phyloP scores from a whole-genome alignment of 2,113 vertebrate genomes.

The Halcyon malimbica region DNA sequence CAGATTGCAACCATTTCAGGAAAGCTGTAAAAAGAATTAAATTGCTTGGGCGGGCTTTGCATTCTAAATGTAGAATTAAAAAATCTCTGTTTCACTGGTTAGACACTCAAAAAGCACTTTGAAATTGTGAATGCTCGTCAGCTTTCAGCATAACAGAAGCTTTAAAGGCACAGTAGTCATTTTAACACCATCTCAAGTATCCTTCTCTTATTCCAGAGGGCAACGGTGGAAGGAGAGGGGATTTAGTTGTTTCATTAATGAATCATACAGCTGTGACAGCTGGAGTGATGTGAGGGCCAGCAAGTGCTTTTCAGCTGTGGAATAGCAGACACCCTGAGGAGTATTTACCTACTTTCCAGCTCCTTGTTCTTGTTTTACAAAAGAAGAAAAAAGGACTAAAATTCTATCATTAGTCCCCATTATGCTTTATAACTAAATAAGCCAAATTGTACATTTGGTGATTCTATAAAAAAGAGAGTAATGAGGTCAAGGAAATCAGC shows the following conservation, averaged over 20 bases:
- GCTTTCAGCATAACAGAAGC: neutral
- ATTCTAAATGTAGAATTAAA: constrained; percentile 9
- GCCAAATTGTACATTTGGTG: neutral
- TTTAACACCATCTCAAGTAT: neutral
- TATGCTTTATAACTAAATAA: neutral
- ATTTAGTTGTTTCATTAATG: neutral
- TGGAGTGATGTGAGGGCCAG: neutral
- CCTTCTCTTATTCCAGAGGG: neutral
- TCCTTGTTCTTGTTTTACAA: neutral
- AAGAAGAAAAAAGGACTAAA: neutral
- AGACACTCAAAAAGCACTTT: neutral
- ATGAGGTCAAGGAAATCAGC: neutral
- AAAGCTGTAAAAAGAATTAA: constrained; percentile 18
- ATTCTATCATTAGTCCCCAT: neutral
- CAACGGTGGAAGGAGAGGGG: neutral
- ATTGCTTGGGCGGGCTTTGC: neutral
- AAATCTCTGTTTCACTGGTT: constrained; percentile 11
- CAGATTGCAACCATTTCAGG: constrained; percentile 7
- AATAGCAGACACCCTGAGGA: neutral
- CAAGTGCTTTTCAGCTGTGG: neutral
- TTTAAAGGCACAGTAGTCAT: neutral
- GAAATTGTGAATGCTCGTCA: neutral
- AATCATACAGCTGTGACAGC: neutral
- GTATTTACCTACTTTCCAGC: neutral
- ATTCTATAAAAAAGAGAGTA: neutral